These are phyloP conservation scores for Hyles euphorbiae DNA, from an alignment of 1,140 invertebrate genomes.

Conservation along the genomic window DNA sequence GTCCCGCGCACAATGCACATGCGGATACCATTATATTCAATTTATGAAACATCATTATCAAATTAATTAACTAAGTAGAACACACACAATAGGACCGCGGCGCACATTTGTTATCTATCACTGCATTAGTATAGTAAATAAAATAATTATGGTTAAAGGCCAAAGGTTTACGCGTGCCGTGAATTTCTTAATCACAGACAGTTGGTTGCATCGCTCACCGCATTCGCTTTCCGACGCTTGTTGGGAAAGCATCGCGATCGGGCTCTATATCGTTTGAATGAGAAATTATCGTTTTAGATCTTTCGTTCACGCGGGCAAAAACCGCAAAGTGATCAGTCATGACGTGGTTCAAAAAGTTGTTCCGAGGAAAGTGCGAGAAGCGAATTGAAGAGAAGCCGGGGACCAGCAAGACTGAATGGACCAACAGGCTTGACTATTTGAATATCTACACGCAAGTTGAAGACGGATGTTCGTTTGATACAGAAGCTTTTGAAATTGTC, in stretches of 20 bases:
- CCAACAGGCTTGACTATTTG: conserved; percentile 20
- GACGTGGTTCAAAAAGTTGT: conserved; percentile 80
- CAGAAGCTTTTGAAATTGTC: conserved; percentile 19
- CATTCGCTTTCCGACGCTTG: conserved; percentile 40
- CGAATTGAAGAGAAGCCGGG: conserved; percentile 28
- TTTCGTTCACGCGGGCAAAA: conserved; percentile 78
- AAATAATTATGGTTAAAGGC: conserved; percentile 63
- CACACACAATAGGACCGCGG: conserved; percentile 53
- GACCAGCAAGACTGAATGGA: conserved; percentile 21
- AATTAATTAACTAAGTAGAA: conserved; percentile 54
- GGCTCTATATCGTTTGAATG: conserved; percentile 68
- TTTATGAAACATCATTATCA: conserved; percentile 52
- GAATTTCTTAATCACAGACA: conserved; percentile 31
- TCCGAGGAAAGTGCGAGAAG: conserved; percentile 71
- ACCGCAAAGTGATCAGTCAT: conserved; percentile 77
- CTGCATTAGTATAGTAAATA: conserved; percentile 60
- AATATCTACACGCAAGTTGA: conserved; percentile 6
- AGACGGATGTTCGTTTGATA: conserved; percentile 14
- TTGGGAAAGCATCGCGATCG: conserved; percentile 11
- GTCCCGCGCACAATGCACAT: conserved; percentile 13
- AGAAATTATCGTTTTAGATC: conserved; percentile 78
- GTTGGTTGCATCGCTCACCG: conserved; percentile 6
- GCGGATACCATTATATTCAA: conserved; percentile 20
- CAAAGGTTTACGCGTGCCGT: conserved; percentile 68
- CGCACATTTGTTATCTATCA: conserved; percentile 54